Evolutionary conservation across 2,797 vertebrate species (phyloP), one percentile per base, ranked within the genome.

Genomic region (Ambastaia sidthimunki): DNA sequence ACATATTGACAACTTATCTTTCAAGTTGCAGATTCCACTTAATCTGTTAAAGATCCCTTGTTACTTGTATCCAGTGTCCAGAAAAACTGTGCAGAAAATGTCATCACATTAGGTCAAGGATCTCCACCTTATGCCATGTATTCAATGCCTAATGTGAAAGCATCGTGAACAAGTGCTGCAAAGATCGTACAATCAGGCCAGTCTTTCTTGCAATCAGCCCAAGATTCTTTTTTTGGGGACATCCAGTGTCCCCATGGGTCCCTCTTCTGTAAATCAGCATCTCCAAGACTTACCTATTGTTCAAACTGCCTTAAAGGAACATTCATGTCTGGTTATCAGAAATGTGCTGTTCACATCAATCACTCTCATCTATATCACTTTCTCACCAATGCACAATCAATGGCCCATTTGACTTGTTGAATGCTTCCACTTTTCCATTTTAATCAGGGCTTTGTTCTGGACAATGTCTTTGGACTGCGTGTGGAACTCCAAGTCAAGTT

Each of bases 131-230:
- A 81, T 83, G 79, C 81, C 68, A 19, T 77, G 77, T 84, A 85
- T 84, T 87, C 85, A 85, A 68, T 66, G 70, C 69, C 84, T 87
- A 87, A 85, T 87, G 84, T 86, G 74, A 75, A 76, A 80, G 80
- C 74, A 68, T 82, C 80, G 76, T 82, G 60, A 75, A 87, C 78
- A 82, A 85, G 84, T 78, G 86, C 67, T 72, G 77, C 80, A 81
- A 55, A 67, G 65, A 52, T 37, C 77, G 81, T 72, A 83, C 91
- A 93, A 93, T 93, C 92, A 93, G 88, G 87, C 84, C 86, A 83
- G 82, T 84, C 80, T 88, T 76, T 88, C 85, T 86, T 81, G 90
- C 92, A 94, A 93, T 94, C 92, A 93, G 91, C 74, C 85, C 63
- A 81, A 90, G 89, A 90, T 86, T 84, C 83, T 82, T 88, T 86